Evolutionary conservation across 2,888 invertebrate species (phyloP).

Genomic region (Cataglyphis rosenhaueri): DNA sequence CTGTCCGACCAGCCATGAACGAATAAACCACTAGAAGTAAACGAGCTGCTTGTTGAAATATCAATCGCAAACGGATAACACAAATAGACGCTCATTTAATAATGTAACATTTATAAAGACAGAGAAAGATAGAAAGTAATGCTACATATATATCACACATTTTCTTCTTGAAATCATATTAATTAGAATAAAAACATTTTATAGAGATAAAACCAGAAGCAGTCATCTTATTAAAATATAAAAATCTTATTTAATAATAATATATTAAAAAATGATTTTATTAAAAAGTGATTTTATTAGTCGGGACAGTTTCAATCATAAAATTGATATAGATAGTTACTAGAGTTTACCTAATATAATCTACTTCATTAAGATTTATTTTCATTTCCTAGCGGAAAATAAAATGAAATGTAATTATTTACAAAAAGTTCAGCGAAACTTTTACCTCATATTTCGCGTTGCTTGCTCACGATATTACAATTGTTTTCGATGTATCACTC

Average conservation of each 20-base stretch:
- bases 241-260: background rate
- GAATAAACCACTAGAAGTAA: constrained; percentile 71
- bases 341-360: background rate
- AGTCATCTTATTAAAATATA: background rate
- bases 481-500: constrained; percentile 31
- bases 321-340: background rate
- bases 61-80: constrained; percentile 61
- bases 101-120: background rate
- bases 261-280: background rate
- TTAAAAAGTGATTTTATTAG: background rate
- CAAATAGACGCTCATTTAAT: constrained; percentile 41
- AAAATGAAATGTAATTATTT: constrained; percentile 31
- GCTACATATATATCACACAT: background rate
- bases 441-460: constrained; percentile 15
- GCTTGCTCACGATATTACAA: constrained; percentile 14
- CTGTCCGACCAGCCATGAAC: constrained; percentile 52
- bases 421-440: constrained; percentile 19
- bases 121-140: background rate
- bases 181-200: background rate
- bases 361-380: background rate
- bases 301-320: background rate
- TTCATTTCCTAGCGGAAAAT: background rate
- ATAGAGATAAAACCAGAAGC: background rate
- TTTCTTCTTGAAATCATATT: background rate
- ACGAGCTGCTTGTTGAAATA: constrained; percentile 67